Conservation (phyloP, 2,888 invertebrate genomes). For the Agriotes lineatus region DNA sequence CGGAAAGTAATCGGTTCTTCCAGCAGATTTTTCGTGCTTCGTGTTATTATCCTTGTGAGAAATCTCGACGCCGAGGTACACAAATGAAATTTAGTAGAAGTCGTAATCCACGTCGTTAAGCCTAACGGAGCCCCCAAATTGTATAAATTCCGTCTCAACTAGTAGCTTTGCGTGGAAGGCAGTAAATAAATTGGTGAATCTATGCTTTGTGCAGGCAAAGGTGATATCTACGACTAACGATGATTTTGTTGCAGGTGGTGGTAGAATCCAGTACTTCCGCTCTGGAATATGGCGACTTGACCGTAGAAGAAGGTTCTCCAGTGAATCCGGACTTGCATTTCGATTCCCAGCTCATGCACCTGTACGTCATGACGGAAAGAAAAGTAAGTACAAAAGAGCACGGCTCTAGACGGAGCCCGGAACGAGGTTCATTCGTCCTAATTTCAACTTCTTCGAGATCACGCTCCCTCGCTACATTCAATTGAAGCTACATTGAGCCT, state of each 20-base stretch:
- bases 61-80: too few species aligned
- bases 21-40: too few species aligned
- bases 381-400: conserved; percentile 72
- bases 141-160: too few species aligned
- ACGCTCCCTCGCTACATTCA: conserved; percentile 41
- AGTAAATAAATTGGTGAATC: too few species aligned
- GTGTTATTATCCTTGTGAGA: too few species aligned
- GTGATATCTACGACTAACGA: neutral
- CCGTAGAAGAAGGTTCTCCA: conserved; percentile 84
- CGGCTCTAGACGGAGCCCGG: neutral
- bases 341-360: conserved; percentile 89
- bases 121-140: too few species aligned
- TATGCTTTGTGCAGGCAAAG: neutral
- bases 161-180: too few species aligned
- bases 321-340: conserved; percentile 93
- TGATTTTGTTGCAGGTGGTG: conserved; percentile 75
- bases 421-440: conserved; percentile 22
- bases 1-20: too few species aligned
- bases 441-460: conserved; percentile 30
- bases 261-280: conserved; percentile 87
- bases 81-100: too few species aligned
- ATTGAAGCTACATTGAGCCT: conserved; percentile 34
- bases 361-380: conserved; percentile 93
- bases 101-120: too few species aligned
- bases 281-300: conserved; percentile 91